A percentile compares a stretch with the other conserved stretches of the same genome.
Conservation (phyloP, 2,888 invertebrate species). For the Luperina nickerlii region DNA sequence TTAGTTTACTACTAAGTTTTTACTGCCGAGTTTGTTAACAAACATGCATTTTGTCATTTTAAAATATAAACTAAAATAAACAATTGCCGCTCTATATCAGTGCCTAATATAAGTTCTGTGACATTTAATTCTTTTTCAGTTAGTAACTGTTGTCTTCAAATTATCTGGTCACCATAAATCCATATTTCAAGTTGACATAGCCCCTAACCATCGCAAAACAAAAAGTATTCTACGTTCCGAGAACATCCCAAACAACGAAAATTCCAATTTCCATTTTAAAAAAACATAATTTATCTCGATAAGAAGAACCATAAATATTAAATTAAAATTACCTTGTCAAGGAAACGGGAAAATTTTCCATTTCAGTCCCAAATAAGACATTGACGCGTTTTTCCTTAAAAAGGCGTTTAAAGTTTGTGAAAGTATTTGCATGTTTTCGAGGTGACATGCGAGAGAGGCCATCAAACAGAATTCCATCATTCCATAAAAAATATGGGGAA, state of each 20-base stretch:
- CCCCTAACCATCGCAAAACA: constrained; percentile 6
- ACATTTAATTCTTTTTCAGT: neutral
- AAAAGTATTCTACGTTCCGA: constrained; percentile 13
- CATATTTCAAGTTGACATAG: neutral
- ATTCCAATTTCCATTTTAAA: constrained; percentile 47
- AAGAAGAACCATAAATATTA: constrained; percentile 58
- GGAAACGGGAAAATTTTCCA: constrained; percentile 48
- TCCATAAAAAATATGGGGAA: constrained; percentile 48
- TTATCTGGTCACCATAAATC: constrained; percentile 8
- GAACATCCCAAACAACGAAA: constrained; percentile 22
- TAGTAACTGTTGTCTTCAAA: neutral
- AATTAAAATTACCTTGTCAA: constrained; percentile 61
- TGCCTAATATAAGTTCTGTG: too few relatives aligned
- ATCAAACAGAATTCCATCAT: constrained; percentile 52
- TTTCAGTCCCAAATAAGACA: constrained; percentile 47
- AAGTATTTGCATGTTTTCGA: constrained; percentile 54
- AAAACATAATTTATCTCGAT: constrained; percentile 53
- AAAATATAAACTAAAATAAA: too few relatives aligned
- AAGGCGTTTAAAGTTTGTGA: constrained; percentile 45
- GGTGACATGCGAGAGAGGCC: constrained; percentile 35
- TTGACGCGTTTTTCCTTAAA: constrained; percentile 45
- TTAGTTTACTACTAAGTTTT: too few relatives aligned
- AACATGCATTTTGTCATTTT: too few relatives aligned
- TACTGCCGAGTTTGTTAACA: too few relatives aligned
- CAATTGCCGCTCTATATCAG: too few relatives aligned